phyloP scores from a whole-genome alignment of 2,797 vertebrate genomes.

The Coendou prehensilis region DNA sequence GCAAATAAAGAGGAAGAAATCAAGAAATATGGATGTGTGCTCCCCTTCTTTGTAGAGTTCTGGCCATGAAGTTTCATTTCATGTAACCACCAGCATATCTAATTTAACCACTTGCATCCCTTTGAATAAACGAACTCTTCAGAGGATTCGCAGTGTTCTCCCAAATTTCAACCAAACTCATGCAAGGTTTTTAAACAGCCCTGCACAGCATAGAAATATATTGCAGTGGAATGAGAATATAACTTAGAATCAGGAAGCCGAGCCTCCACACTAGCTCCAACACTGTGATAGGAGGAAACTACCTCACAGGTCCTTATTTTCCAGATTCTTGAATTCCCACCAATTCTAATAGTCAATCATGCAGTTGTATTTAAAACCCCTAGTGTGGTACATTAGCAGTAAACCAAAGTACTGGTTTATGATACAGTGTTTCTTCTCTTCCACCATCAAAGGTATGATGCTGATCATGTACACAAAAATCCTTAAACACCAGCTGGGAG shows the following conservation, averaged over 20 bases:
- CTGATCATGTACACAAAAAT: not conserved
- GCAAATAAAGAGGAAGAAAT: conserved; percentile 73
- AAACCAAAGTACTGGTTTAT: not conserved
- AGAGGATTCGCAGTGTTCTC: not conserved
- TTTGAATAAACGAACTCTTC: conserved; percentile 43
- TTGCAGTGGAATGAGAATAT: not conserved
- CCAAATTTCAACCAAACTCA: not conserved
- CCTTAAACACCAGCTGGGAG: not conserved
- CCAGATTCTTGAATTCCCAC: not conserved
- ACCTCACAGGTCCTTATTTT: not conserved
- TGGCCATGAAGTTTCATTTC: conserved; percentile 1
- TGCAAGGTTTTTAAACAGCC: not conserved
- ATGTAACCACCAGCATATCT: not conserved
- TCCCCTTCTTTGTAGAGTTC: conserved; percentile 72
- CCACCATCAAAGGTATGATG: not conserved
- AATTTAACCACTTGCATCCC: not conserved
- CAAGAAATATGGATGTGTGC: conserved; percentile 66
- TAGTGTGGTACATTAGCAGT: not conserved
- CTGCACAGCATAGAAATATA: not conserved
- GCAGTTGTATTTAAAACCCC: not conserved
- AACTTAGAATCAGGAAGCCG: not conserved
- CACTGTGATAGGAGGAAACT: not conserved
- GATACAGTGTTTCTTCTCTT: not conserved
- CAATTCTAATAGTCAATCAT: not conserved
- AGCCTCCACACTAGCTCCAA: not conserved